Base-by-base conservation (phyloP, 2,888 invertebrate genomes). In the Cephus spinipes region DNA sequence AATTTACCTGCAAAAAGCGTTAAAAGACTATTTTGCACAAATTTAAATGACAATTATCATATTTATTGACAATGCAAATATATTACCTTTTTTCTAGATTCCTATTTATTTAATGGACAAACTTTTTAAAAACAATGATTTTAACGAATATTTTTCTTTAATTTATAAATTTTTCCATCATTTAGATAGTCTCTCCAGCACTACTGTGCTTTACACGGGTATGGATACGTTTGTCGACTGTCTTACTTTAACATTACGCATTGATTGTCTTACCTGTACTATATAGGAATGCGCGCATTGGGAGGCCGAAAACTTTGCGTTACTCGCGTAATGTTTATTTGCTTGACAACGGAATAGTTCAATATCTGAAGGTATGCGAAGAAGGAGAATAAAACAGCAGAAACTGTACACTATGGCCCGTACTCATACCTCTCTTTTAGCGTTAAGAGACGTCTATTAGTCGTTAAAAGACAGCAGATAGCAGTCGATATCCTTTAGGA, bases 291-390 rank as follows among this genome's bases (percentile, higher is more conserved):
- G 71, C 71, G 31, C 32, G 12, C 31, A 31, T 33, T 71, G 31
- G 71, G 31, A 12, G 71, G 71, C 33, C 69, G 36, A 69, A 68
- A 12, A 73, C 69, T 75, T 40, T n/a, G 75, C 35, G 35, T 35
- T 35, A 35, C 12, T 40, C 69, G 30, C 71, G 74, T 69, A 74
- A 74, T 79, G 79, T 79, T 88, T 90, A 89, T 90, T 91, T 90
- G 83, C 90, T 90, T 90, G 90, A 90, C 90, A 78, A 90, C 90
- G 87, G 84, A 79, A 82, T 85, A 85, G 87, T 83, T 90, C 90
- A 81, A 90, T 90, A 89, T 81, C 78, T 76, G 68, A 74, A 6
- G 55, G 23, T 55, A 23, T 55, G 55, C 23, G 9, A 55, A 55
- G 23, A 55, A 55, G 23, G 23, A 55, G 55, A 55, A 55, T 55